Conservation (phyloP, 2,113 vertebrate genomes). For the Tachycineta bicolor region DNA sequence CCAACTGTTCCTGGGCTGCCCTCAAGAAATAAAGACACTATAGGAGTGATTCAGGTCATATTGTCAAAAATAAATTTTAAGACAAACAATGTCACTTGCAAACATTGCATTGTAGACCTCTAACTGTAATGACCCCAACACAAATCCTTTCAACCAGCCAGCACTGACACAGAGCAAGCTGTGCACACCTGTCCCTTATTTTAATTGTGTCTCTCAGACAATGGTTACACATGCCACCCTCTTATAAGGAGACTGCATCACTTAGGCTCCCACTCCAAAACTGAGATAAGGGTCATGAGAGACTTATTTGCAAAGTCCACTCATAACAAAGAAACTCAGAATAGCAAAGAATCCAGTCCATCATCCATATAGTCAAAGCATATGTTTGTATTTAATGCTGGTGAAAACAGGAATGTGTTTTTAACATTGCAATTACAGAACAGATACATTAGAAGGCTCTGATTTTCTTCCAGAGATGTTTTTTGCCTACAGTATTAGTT, state of each 20-base stretch:
- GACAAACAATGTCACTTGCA: background rate
- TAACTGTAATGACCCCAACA: background rate
- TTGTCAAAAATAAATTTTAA: background rate
- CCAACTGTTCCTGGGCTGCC: background rate
- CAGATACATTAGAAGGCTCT: background rate
- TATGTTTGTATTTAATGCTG: background rate
- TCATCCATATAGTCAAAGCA: background rate
- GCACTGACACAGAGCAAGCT: background rate
- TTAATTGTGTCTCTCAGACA: background rate
- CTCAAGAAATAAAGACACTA: background rate
- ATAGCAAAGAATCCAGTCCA: background rate
- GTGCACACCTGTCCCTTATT: background rate
- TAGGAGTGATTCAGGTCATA: background rate
- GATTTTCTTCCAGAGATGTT: background rate
- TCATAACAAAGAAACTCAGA: background rate
- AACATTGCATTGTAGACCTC: background rate
- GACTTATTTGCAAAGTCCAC: background rate
- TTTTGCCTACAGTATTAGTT: background rate
- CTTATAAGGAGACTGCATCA: accelerated
- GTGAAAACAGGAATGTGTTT: background rate
- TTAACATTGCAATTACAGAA: background rate
- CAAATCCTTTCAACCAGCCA: background rate
- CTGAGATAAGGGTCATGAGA: background rate
- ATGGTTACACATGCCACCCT: background rate
- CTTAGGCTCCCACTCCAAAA: background rate